phyloP scores from a whole-genome alignment of 2,888 invertebrate species.

The Orchesella flavescens region DNA sequence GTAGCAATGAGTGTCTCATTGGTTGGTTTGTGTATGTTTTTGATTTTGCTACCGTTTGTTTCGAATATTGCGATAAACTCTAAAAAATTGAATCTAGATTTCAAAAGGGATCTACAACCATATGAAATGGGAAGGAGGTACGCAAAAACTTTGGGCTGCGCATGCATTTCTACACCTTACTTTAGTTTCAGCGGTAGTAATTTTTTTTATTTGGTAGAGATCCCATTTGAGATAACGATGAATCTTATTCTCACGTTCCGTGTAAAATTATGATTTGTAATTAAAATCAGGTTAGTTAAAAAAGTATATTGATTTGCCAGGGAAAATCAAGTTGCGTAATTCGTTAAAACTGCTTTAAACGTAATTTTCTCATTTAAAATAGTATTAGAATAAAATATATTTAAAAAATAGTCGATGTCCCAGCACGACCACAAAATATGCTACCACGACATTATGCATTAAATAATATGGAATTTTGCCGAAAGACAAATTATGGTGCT shows the following conservation, averaged over 20 bases:
- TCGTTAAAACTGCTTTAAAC: no score
- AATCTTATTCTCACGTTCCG: not conserved
- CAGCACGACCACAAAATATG: no score
- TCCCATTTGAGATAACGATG: not conserved
- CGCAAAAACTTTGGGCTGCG: not conserved
- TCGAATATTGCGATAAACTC: conserved; percentile 10
- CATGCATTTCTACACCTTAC: not conserved
- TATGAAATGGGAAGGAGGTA: conserved; percentile 20
- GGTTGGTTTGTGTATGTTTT: not conserved
- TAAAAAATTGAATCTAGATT: not conserved
- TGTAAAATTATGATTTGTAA: no score
- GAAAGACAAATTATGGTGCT: no score
- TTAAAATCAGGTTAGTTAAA: no score
- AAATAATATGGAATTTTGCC: no score
- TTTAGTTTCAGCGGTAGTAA: conserved; percentile 1
- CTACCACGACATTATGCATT: no score
- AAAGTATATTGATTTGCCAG: no score
- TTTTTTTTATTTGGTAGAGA: not conserved
- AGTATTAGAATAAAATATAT: no score
- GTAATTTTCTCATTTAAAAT: no score
- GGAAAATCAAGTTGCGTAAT: no score
- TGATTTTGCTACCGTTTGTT: not conserved
- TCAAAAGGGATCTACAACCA: not conserved
- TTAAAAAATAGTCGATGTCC: no score
- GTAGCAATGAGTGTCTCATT: not conserved